Conservation (phyloP, 2,113 vertebrate species). For the Lanius ludovicianus region DNA sequence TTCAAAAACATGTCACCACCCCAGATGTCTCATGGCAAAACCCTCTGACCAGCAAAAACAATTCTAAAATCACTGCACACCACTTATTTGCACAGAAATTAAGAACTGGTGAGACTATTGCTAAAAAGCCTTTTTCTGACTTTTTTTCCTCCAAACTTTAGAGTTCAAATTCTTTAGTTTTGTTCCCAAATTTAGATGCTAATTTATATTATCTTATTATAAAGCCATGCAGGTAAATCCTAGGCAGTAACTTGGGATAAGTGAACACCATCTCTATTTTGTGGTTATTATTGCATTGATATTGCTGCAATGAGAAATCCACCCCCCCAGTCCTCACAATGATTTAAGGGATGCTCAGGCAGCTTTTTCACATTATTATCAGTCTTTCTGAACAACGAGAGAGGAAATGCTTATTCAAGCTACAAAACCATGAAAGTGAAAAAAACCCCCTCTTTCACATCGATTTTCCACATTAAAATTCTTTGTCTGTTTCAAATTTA, state of each 20-base stretch:
- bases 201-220: not conserved
- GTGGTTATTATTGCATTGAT: not conserved
- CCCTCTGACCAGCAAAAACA: not conserved
- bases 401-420: not conserved
- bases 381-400: not conserved
- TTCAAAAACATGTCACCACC: not conserved
- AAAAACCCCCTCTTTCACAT: fast-evolving
- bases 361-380: not conserved
- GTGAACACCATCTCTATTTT: not conserved
- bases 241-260: not conserved
- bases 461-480: constrained; percentile 32
- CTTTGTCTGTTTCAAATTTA: constrained; percentile 6
- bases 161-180: not conserved
- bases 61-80: not conserved
- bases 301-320: not conserved
- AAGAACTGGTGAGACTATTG: not conserved
- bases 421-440: not conserved
- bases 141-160: not conserved
- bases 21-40: not conserved
- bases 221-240: not conserved
- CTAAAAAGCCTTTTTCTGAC: not conserved
- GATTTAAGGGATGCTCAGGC: not conserved
- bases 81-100: not conserved
- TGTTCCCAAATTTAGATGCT: not conserved
- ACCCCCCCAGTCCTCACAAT: not conserved